These are phyloP conservation scores for Pelodytes ibericus DNA, from an alignment of 2,797 vertebrate species.

Conservation along the genomic window DNA sequence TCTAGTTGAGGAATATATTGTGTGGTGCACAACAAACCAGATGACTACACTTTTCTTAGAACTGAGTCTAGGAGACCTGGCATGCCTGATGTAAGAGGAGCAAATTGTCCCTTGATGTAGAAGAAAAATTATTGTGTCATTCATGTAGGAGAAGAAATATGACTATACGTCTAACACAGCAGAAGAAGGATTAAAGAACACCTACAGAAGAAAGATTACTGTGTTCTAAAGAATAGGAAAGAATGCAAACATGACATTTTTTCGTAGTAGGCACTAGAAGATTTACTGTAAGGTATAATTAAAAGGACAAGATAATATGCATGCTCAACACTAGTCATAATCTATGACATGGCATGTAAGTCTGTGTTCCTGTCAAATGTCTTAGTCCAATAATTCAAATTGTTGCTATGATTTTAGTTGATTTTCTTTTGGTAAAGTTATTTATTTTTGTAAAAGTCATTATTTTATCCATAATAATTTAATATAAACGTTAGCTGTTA, in stretches of 20 bases:
- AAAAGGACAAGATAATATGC: constrained; percentile 10
- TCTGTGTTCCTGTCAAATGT: not conserved
- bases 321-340: not conserved
- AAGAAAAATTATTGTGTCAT: constrained; percentile 44
- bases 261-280: constrained; percentile 12
- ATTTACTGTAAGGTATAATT: constrained; percentile 24
- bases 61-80: not conserved
- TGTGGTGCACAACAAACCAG: constrained; percentile 1
- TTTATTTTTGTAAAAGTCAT: too few species aligned
- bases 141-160: constrained; percentile 30
- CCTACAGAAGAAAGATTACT: constrained; percentile 45
- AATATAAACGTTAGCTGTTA: too few species aligned
- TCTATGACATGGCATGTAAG: not conserved
- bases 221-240: constrained; percentile 25
- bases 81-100: constrained; percentile 26
- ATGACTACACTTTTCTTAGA: constrained; percentile 15
- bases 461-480: too few species aligned
- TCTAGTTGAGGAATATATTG: constrained; percentile 16
- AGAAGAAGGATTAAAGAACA: constrained; percentile 46
- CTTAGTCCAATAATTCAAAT: not conserved
- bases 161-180: constrained; percentile 43
- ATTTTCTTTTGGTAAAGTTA: too few species aligned
- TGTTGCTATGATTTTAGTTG: not conserved
- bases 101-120: constrained; percentile 14
- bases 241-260: constrained; percentile 53